Conservation (phyloP, 2,797 vertebrate species). For the Microhierax caerulescens region DNA sequence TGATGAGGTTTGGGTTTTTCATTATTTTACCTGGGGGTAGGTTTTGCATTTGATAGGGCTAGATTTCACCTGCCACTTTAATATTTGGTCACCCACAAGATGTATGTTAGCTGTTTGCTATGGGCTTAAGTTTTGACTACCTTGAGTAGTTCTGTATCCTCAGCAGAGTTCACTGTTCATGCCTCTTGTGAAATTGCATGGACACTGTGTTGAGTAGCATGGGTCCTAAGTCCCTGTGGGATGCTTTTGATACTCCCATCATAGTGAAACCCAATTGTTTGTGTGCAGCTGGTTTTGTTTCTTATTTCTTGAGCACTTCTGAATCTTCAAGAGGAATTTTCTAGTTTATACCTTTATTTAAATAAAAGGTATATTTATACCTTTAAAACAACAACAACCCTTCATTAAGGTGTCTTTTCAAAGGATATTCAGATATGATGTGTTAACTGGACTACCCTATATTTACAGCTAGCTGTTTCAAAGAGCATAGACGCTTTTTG, state of each 20-base stretch:
- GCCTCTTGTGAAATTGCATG: rapidly evolving
- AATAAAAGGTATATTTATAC: too few species aligned
- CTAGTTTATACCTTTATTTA: neutral
- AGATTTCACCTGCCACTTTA: neutral
- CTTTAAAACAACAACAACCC: neutral
- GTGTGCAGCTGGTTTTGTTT: neutral
- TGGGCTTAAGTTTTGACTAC: neutral
- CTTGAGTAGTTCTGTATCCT: neutral
- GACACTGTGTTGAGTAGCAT: neutral
- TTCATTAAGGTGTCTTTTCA: neutral
- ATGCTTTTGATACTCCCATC: neutral
- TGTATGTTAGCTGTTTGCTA: neutral
- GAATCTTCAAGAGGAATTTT: neutral
- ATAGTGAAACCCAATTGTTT: neutral
- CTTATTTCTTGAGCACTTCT: neutral
- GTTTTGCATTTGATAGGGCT: neutral
- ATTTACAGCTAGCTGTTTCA: neutral
- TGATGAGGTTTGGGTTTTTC: rapidly evolving
- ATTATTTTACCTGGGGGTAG: neutral
- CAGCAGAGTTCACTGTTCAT: neutral
- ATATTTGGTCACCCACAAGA: neutral
- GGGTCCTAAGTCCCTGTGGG: neutral
- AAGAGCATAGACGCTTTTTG: neutral
- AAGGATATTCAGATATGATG: neutral
- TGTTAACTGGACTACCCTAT: neutral